Evolutionary conservation across 2,797 vertebrate genomes (phyloP).

Genomic region (Holocentrus rufus): DNA sequence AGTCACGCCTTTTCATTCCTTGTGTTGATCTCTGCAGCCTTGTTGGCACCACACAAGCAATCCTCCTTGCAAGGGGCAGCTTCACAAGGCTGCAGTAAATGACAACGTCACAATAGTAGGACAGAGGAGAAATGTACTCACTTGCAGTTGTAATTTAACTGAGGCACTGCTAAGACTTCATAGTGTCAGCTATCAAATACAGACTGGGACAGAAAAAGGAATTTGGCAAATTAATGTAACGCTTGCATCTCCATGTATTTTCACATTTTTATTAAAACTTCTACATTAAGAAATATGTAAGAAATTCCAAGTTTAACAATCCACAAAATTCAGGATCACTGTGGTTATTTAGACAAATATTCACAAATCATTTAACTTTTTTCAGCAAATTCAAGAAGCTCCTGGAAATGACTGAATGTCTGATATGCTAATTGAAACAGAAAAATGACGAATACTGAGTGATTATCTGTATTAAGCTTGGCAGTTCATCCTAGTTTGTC

Average conservation of each 20-base stretch:
- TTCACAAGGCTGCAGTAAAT: conserved; percentile 63
- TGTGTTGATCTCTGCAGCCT: conserved; percentile 76
- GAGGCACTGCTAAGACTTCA: background rate
- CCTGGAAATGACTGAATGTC: background rate
- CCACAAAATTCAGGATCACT: background rate
- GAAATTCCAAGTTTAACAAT: background rate
- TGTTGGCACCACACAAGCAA: conserved; percentile 70
- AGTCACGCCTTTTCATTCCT: conserved; percentile 82
- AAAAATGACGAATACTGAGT: background rate
- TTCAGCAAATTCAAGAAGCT: background rate
- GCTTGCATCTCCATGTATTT: background rate
- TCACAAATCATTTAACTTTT: background rate
- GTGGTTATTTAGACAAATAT: background rate
- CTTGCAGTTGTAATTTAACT: background rate
- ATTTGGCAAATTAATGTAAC: background rate
- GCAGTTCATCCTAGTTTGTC: background rate
- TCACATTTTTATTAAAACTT: conserved; percentile 44
- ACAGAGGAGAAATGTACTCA: background rate
- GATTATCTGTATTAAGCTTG: background rate
- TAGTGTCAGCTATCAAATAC: background rate
- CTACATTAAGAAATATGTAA: background rate
- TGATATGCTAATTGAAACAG: background rate
- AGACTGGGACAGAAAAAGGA: background rate
- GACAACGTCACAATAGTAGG: background rate
- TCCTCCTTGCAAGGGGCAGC: conserved; percentile 49